Evolutionary conservation across 2,888 invertebrate genomes (phyloP).

Genomic region (Corythucha ciliata): DNA sequence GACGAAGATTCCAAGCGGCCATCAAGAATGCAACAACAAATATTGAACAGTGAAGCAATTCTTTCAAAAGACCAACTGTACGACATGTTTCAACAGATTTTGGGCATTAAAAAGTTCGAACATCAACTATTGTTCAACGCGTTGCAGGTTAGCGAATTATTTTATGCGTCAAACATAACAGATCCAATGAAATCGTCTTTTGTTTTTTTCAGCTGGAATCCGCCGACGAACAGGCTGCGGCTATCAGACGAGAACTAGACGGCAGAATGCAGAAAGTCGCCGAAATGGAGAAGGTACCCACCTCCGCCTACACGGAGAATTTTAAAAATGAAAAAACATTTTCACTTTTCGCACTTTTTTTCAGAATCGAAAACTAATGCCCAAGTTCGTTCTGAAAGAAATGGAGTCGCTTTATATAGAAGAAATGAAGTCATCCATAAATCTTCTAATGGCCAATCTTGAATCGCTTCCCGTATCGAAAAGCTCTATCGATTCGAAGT

Average conservation of each 20-base stretch:
- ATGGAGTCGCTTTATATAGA: constrained; percentile 99
- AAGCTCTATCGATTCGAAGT: constrained; percentile 94
- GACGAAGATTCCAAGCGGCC: constrained; percentile 83
- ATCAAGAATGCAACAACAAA: constrained; percentile 77
- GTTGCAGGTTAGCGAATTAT: constrained; percentile 58
- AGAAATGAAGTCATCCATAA: constrained; percentile 95
- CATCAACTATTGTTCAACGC: constrained; percentile 99
- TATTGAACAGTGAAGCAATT: constrained; percentile 84
- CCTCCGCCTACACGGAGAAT: no score
- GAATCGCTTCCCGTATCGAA: constrained; percentile 98
- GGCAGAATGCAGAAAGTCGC: constrained; percentile 93
- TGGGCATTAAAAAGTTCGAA: constrained; percentile 98
- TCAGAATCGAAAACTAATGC: constrained; percentile 93
- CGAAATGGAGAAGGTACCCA: constrained; percentile 87
- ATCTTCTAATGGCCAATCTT: constrained; percentile 95
- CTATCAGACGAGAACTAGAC: constrained; percentile 95
- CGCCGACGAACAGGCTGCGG: constrained; percentile 98
- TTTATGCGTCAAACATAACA: not conserved
- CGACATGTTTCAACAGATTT: constrained; percentile 99
- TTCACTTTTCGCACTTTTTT: constrained; percentile 31
- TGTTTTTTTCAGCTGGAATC: constrained; percentile 73
- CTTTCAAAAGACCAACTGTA: constrained; percentile 98
- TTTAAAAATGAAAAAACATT: no score
- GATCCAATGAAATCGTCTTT: not conserved
- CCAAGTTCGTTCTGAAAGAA: constrained; percentile 98